Conservation (phyloP, 2,113 vertebrate genomes). For the Theristicus caerulescens region DNA sequence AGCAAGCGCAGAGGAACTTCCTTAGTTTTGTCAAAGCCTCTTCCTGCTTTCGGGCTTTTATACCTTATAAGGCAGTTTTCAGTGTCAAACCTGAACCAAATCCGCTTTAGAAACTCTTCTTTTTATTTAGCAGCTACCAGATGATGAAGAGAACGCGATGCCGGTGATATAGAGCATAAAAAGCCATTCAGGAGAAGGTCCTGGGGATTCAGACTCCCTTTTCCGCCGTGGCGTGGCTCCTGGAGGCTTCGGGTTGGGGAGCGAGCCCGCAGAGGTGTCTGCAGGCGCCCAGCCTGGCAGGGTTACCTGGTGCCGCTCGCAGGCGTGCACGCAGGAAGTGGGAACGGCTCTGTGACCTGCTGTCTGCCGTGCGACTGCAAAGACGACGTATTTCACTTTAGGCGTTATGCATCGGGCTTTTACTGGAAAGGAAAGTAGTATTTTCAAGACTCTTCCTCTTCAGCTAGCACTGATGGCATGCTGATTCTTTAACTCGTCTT, state of each 20-base stretch:
- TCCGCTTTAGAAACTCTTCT: conserved; percentile 49
- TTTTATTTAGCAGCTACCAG: conserved; percentile 26
- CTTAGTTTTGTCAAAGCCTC: conserved; percentile 86
- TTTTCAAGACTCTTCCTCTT: neutral
- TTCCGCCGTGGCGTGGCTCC: neutral
- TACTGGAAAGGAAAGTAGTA: neutral
- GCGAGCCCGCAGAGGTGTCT: neutral
- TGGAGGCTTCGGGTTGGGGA: neutral
- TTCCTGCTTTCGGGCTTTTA: conserved; percentile 91
- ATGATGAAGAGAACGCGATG: neutral
- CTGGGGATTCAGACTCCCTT: neutral
- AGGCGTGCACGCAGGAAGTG: neutral
- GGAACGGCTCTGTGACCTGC: neutral
- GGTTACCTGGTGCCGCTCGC: neutral
- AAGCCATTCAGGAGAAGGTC: neutral
- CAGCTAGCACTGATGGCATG: neutral
- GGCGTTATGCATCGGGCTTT: rapidly evolving
- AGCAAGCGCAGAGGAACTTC: conserved; percentile 87
- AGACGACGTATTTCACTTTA: neutral
- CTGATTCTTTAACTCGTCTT: neutral
- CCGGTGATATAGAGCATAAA: neutral
- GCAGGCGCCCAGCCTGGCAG: neutral
- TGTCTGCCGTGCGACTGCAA: rapidly evolving
- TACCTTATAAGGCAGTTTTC: conserved; percentile 94
- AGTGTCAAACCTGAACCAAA: conserved; percentile 71